Base-by-base conservation (phyloP, 1,140 invertebrate species). In the Saccostrea cuccullata region DNA sequence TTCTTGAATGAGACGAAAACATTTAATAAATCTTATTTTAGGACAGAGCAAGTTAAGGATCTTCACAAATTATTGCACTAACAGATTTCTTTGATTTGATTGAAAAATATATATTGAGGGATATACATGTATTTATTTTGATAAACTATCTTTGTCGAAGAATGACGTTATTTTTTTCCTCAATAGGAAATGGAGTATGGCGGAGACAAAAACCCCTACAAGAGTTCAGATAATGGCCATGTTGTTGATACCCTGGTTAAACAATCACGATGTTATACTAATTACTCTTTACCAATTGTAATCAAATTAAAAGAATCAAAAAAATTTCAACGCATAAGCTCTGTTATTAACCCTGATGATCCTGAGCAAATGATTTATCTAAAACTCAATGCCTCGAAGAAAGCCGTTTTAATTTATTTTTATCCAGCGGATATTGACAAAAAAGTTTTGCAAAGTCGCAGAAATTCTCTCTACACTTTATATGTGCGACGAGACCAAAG, bases 291-390 rank as follows among this genome's bases (percentile, higher is more conserved):
- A 30, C 70, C 70, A 36, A 77, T 77, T 30, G 26, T 30, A 3
- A 77, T 77, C 23, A 77, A 77, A 77, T 12, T 77, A 15, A 30
- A 23, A 77, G 23, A 23, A 2, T 77, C 70, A 30, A 36, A 77
- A 77, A 17, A 15, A 4, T 1, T 77, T 12, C 3, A 47, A 55
- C 82, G 82, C 13, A 20, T 84, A 11, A 13, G 20, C 17, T 12
- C 82, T 23, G 5, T 55, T 15, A 84, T 84, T 55, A 23, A 55
- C 8, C n/a, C 82, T 12, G 17, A 56, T n/a, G 86, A 87, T 36
- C 86, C 86, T 8, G 86, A 87, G 47, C 47, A 87, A 87, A 87
- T 87, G 86, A 36, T 87, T 30, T 87, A 87, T 58, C 55, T 82
- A 20, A 55, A 26, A 6, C 30, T 87, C 8, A 87, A 77, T 40